These are phyloP conservation scores for Rhaphigaster nebulosa DNA, from an alignment of 2,888 invertebrate species.

Conservation along the genomic window DNA sequence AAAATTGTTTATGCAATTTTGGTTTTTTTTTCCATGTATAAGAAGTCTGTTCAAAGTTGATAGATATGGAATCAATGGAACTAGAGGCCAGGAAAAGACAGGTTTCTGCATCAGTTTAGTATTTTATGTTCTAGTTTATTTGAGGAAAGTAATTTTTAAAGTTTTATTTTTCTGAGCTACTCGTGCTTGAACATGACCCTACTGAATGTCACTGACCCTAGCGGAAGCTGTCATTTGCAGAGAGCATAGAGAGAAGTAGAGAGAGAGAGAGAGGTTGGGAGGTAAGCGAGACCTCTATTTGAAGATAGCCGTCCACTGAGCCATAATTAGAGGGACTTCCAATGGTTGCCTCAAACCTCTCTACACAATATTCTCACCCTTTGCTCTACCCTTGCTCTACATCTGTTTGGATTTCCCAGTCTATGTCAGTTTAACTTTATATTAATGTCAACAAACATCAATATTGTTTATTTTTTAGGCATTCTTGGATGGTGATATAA, in stretches of 20 bases:
- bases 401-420: not conserved
- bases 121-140: not conserved
- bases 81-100: no score
- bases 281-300: not conserved
- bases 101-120: no score
- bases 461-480: no score
- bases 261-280: slow-evolving; percentile 15
- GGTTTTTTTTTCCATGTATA: no score
- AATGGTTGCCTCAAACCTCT: not conserved
- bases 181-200: not conserved
- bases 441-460: not conserved
- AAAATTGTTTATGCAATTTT: no score
- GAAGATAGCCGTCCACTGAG: not conserved
- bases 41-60: no score
- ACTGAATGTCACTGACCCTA: not conserved
- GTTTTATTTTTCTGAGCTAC: not conserved
- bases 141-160: not conserved
- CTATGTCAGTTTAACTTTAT: not conserved
- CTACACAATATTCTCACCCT: not conserved
- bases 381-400: not conserved
- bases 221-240: slow-evolving; percentile 5
- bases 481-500: no score
- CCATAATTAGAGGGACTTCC: not conserved
- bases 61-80: no score
- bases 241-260: not conserved